Evolutionary conservation across 2,113 vertebrate genomes (phyloP), one percentile per base, ranked within the genome.

Genomic region (Muntiacus reevesi): DNA sequence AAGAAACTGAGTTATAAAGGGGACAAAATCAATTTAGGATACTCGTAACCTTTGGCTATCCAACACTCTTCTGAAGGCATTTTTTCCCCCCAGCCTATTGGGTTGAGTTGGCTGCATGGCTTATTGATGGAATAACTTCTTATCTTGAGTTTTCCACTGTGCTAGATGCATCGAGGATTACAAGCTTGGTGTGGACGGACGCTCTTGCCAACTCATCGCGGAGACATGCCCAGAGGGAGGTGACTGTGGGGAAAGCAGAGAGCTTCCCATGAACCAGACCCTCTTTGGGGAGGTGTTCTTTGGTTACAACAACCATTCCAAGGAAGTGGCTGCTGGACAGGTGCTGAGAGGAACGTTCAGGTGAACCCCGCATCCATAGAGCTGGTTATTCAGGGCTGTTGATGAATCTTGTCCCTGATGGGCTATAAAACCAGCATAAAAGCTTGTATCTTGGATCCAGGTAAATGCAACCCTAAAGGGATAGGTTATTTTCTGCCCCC

Each of bases 231-330:
- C 99, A 0, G 99, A 99, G 60, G 99, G 97, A 0, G 95, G 99
- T 9, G 99, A 99, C 98, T 99, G 99, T 0, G 99, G 99, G 0
- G 99, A 99, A 55, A 98, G 98, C 79, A 99, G 98, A 0, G 99
- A 99, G 97, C 98, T 99, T 89, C 99, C 99, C 10, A 99, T 99
- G 98, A 99, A 99, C 98, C 99, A 99, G 98, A 99, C 99, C 0
- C 99, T 99, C 87, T 99, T 99, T 0, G 99, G 99, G 82, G 99
- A 99, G 98, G 98, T 99, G 95, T 99, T 99, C 98, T 99, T 99
- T 0, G 99, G 99, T 43, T 99, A 99, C 98, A 99, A 99, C 98
- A 99, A 99, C 98, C 99, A 99, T 97, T 99, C 99, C 97, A 99
- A 98, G 97, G 99, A 99, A 96, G 99, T 99, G 92, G 99, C 99